Evolutionary conservation across 2,888 invertebrate species (phyloP).

Genomic region (Rhabditophanes sp.): DNA sequence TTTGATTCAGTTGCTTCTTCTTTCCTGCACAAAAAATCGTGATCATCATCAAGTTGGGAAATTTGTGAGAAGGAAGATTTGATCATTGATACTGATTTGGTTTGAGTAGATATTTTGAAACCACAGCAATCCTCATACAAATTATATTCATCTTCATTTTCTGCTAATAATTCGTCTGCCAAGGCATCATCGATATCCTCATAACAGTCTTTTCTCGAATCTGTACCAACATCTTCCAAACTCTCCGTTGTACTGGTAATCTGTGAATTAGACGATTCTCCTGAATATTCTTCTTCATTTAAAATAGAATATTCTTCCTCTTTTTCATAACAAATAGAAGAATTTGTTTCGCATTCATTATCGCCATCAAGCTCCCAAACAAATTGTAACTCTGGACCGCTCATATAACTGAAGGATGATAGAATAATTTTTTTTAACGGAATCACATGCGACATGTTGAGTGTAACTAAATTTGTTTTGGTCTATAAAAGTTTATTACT

Average conservation of each 20-base stretch:
- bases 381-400: conserved; percentile 33
- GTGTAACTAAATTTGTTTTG: conserved; percentile 8
- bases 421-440: conserved; percentile 32
- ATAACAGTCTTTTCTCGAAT: conserved; percentile 22
- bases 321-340: not conserved
- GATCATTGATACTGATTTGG: conserved; percentile 7
- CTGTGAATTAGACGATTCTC: no score
- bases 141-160: conserved; percentile 6
- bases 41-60: no score
- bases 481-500: conserved; percentile 9
- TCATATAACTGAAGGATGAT: conserved; percentile 39
- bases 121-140: conserved; percentile 2
- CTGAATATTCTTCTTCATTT: no score
- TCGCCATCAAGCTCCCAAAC: conserved; percentile 32
- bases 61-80: no score
- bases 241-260: no score
- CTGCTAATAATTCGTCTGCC: conserved; percentile 8
- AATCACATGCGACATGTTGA: conserved; percentile 10
- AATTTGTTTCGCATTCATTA: no score
- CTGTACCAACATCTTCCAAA: no score
- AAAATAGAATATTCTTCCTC: no score
- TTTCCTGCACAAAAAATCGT: no score
- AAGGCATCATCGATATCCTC: conserved; percentile 30
- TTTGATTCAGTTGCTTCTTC: no score
- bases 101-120: no score